Conservation (phyloP, 2,113 vertebrate species). For the Hymenochirus boettgeri region DNA sequence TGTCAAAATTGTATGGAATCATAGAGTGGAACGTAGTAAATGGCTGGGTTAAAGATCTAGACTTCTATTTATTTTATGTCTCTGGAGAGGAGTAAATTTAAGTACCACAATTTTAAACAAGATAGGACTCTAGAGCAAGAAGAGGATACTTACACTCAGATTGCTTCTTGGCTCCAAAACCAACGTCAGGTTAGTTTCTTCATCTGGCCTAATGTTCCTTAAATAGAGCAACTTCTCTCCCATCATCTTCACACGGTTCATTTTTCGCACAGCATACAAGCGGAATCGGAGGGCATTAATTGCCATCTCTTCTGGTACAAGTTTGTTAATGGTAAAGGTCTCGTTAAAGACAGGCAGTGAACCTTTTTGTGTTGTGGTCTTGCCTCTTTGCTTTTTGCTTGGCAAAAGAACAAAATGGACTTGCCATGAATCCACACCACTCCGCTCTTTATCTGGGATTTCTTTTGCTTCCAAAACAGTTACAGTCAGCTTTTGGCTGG, state of each 20-base stretch:
- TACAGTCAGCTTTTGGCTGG: slow-evolving; percentile 74
- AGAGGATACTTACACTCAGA: slow-evolving; percentile 79
- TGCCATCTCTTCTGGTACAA: slow-evolving; percentile 71
- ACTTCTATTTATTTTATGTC: too few relatives aligned
- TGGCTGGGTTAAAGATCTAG: too few relatives aligned
- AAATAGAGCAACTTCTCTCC: slow-evolving; percentile 82
- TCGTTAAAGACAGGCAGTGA: slow-evolving; percentile 77
- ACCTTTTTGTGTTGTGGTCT: slow-evolving; percentile 76
- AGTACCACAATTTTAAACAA: too few relatives aligned
- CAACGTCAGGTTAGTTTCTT: slow-evolving; percentile 67
- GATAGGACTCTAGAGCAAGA: too few relatives aligned
- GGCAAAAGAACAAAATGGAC: slow-evolving; percentile 86
- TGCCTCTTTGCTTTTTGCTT: slow-evolving; percentile 83
- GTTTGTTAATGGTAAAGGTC: slow-evolving; percentile 76
- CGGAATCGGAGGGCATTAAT: slow-evolving; percentile 78
- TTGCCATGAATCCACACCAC: slow-evolving; percentile 84
- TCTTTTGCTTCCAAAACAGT: slow-evolving; percentile 72
- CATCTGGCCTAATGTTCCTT: slow-evolving; percentile 60
- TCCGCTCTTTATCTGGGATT: slow-evolving; percentile 85
- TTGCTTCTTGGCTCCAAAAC: slow-evolving; percentile 86
- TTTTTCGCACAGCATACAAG: slow-evolving; percentile 80
- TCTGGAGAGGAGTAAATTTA: too few relatives aligned
- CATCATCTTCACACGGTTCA: slow-evolving; percentile 88
- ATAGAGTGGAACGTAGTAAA: too few relatives aligned
- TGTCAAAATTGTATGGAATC: too few relatives aligned